Base-by-base conservation (phyloP, 2,888 invertebrate genomes). In the Dione vanillae region DNA sequence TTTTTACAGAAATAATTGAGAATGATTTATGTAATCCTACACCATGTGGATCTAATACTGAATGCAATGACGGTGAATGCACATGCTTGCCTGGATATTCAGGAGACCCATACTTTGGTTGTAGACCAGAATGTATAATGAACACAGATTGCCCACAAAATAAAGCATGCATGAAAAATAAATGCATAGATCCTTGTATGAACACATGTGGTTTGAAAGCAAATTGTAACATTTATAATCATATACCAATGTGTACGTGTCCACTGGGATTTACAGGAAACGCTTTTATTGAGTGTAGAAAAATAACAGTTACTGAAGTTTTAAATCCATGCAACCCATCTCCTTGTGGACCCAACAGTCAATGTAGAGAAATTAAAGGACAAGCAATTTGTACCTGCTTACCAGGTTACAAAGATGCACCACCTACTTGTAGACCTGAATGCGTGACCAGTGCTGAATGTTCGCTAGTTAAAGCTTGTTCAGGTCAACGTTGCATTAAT, bases 121-220 rank as follows among this genome's bases (percentile, higher is more conserved):
- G 97, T 83, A 94, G 96, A 77, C 97, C 97, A n/a, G 97, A 97
- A 88, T 97, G 97, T 85, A 94, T 97, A 41, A 86, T 96, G 43
- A 97, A 95, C 79, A 92, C 92, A 14, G 97, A 97, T 79, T 97
- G 97, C 83, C 87, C 95, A 9, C 93, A 95, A 76, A 93, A 95
- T 79, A 95, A 94, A 82, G 96, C 96, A 47, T 97, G 97, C 79
- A 88, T 95, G 3, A 94, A 94, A 84, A 96, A 95, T 80, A 96
- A 96, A 89, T 97, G 97, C 81, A 83, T 93, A 56, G 96, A 97
- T 86, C 97, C 97, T 41, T 97, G 97, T 80, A 90, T 95, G 11
- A 96, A 95, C 77, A 96, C 96, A 37, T 97, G 97, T 83, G 97
- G 97, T 0, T 88, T 90, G 73, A 95, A 95, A 79, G 97, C 97